Base-by-base conservation (phyloP, 2,113 vertebrate species). In the Marcusenius ussheri region DNA sequence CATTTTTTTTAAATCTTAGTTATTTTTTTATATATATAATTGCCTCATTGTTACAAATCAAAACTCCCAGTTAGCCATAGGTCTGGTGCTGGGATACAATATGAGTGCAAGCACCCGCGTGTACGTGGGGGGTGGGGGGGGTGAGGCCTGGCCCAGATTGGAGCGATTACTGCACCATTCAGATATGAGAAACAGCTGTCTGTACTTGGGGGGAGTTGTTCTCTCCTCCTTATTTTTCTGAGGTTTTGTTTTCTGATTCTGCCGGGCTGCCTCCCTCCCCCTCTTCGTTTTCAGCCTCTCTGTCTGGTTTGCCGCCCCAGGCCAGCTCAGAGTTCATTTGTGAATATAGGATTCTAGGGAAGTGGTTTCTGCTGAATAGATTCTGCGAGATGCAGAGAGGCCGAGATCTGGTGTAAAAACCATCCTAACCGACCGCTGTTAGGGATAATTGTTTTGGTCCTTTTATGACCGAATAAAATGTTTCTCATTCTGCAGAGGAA, bases 171-270 rank as follows among this genome's bases (percentile, higher is more conserved):
- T 90, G 53, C 88, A 91, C 88, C 27, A 31, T 47, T 91, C 89
- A 91, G 90, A 91, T 95, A 95, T 94, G 90, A 94, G 94, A 94
- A 95, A 89, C 93, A 95, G 94, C 93, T 95, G 94, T 94, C 91
- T 85, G 90, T 80, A 62, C 24, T 88, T 47, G 35, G 70, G 62
- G 2, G 46, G 19, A 13, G 1, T 35, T 53, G 15, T 87, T 90
- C 8, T 88, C 27, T 74, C 91, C 91, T 91, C 70, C 91, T 91
- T 87, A 90, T 84, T 42, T 88, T 31, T 58, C 46, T 27, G 85
- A 35, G 49, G 27, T 24, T 87, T 87, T 87, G 85, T 87, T 92
- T 74, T 62, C 88, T 27, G 58, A 51, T 77, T 87, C 70, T 80
- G 21, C 47, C 83, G 58, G 62, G 4, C 83, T 49, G 49, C 87